Evolutionary conservation across 2,113 vertebrate species (phyloP), one percentile per base, ranked within the genome.

Genomic region (Holacanthus passer): DNA sequence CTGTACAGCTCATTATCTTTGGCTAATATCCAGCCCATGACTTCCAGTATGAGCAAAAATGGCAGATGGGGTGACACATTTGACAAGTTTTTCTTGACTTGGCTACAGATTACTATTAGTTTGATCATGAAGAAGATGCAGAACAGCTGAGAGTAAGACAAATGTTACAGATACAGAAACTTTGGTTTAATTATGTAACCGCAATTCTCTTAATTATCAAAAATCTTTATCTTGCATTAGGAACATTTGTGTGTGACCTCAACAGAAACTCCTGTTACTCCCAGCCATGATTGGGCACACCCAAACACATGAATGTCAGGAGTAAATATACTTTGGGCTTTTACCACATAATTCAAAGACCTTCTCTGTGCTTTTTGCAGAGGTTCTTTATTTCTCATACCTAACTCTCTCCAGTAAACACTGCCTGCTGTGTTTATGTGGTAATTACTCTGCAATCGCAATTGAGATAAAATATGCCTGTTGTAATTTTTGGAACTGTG

Each of bases 61-160:
- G 48, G 47, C 53, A 29, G 52, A 45, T 74, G 47, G 45, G 45
- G 8, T 1, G 22, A 60, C 39, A 50, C 17, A 55, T 62, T 50
- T 53, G 24, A 29, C 27, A 53, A 47, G 47, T 53, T 60, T 87
- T 55, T 67, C 45, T 31, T 24, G 43, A 67, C 35, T 67, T 29
- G 5, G 47, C 39, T 37, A 4, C n/a, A n/a, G n/a, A 53, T 2
- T 24, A 24, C 20, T 45, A 32, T 66, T 55, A 66, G 37, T 67
- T 50, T 45, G 65, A 43, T 24, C 0, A 16, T 24, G 32, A 82
- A 14, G 19, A 45, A 29, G 20, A 24, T 58, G 17, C 32, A 50
- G 56, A 56, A 22, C n/a, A 63, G n/a, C 48, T 27, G 16, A 37
- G 37, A 41, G 11, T 62, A 39, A 12, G 48, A 32, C 8, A 39